Conservation (phyloP, 2,113 vertebrate species). For the Prionailurus bengalensis region DNA sequence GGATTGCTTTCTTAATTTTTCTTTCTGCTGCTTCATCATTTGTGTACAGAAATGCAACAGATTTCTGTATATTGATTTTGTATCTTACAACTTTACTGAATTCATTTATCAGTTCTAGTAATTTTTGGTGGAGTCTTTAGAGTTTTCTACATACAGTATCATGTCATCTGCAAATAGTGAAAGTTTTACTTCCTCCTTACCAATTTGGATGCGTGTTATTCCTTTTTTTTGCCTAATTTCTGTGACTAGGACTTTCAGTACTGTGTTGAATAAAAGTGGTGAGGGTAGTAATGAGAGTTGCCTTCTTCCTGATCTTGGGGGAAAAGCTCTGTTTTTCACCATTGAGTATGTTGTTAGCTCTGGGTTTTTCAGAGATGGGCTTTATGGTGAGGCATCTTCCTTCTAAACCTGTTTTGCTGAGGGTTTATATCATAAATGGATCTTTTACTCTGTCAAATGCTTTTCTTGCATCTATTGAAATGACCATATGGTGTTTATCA, state of each 20-base stretch:
- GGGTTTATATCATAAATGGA: background rate
- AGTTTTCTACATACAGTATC: too few species aligned
- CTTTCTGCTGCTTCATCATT: too few species aligned
- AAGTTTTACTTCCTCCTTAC: background rate
- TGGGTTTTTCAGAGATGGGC: too few species aligned
- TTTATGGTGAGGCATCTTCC: background rate
- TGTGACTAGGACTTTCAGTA: background rate
- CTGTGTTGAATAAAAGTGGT: background rate
- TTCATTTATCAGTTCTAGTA: too few species aligned
- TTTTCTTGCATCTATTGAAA: background rate
- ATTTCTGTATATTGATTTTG: too few species aligned
- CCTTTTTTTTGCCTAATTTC: background rate
- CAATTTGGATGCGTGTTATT: background rate
- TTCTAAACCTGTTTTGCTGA: background rate
- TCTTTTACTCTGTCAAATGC: background rate
- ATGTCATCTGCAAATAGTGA: too few species aligned
- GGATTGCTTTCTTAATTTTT: too few species aligned
- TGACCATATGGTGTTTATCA: background rate
- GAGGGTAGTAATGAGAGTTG: background rate
- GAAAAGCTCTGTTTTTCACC: background rate
- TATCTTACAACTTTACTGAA: too few species aligned
- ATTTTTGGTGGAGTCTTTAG: too few species aligned
- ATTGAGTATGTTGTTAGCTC: background rate
- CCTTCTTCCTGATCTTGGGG: background rate
- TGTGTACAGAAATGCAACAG: too few species aligned